Evolutionary conservation across 2,113 vertebrate genomes (phyloP).

Genomic region (Garra rufa): DNA sequence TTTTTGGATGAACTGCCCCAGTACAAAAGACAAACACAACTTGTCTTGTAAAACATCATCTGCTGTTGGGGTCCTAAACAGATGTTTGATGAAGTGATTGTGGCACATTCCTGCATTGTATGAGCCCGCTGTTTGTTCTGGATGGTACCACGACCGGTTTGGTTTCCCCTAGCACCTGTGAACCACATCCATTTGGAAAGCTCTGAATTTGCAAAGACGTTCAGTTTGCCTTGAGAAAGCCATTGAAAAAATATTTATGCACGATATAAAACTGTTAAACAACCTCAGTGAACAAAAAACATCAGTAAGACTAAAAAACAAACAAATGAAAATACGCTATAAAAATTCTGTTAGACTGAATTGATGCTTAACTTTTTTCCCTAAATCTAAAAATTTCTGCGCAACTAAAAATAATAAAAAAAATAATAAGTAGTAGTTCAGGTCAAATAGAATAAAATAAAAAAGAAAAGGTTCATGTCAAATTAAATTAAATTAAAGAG

Average conservation of each 20-base stretch:
- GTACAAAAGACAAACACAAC: background rate
- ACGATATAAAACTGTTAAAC: background rate
- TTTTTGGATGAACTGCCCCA: background rate
- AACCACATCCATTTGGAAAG: background rate
- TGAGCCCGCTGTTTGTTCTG: background rate
- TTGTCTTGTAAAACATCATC: background rate
- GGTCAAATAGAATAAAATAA: no score
- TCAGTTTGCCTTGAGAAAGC: background rate
- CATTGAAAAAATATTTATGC: background rate
- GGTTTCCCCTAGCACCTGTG: slow-evolving; percentile 13
- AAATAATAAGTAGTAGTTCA: no score
- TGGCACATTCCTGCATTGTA: background rate
- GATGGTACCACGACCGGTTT: background rate
- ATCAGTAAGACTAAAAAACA: background rate
- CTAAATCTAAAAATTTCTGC: no score
- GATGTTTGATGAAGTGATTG: slow-evolving; percentile 1
- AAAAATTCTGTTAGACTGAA: no score
- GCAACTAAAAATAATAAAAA: no score
- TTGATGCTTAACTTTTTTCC: no score
- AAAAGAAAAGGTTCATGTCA: no score
- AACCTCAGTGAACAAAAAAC: background rate
- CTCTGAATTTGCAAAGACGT: background rate
- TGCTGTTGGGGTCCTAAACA: background rate
- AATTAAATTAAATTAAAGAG: no score
- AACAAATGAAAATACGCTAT: no score